phyloP scores from a whole-genome alignment of 2,888 invertebrate genomes.

The Tachina fera region DNA sequence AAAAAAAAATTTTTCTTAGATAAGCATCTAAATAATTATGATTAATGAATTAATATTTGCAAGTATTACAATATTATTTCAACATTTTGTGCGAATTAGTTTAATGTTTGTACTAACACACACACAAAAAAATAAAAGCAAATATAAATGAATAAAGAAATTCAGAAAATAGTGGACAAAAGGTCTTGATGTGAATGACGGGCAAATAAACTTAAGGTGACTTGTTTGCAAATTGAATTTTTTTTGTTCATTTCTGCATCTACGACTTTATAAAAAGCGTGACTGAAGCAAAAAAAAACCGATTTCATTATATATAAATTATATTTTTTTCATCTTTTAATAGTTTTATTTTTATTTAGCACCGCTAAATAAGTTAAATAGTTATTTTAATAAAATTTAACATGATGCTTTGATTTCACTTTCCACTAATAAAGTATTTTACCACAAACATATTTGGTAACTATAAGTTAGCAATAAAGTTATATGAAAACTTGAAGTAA shows the following conservation, averaged over 20 bases:
- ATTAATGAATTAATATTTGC: constrained; percentile 58
- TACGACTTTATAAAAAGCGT: constrained; percentile 27
- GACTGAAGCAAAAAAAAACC: constrained; percentile 22
- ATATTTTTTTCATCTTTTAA: neutral
- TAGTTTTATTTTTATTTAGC: constrained; percentile 2
- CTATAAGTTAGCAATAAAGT: neutral
- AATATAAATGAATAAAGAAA: neutral
- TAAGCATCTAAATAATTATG: constrained; percentile 49
- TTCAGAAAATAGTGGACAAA: neutral
- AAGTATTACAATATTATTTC: neutral
- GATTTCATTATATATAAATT: neutral
- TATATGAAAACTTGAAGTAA: neutral
- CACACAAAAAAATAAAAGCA: neutral
- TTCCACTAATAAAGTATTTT: neutral
- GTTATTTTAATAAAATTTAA: neutral
- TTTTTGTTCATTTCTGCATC: neutral
- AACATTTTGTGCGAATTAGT: neutral
- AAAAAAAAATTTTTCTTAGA: neutral
- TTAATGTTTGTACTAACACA: neutral
- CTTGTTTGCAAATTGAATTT: constrained; percentile 4
- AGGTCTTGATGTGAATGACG: neutral
- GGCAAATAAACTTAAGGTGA: neutral
- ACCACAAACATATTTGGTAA: neutral
- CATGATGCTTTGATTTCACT: neutral
- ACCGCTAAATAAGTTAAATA: constrained; percentile 24